phyloP scores from a whole-genome alignment of 2,113 vertebrate genomes.

The Brienomyrus longianalis region DNA sequence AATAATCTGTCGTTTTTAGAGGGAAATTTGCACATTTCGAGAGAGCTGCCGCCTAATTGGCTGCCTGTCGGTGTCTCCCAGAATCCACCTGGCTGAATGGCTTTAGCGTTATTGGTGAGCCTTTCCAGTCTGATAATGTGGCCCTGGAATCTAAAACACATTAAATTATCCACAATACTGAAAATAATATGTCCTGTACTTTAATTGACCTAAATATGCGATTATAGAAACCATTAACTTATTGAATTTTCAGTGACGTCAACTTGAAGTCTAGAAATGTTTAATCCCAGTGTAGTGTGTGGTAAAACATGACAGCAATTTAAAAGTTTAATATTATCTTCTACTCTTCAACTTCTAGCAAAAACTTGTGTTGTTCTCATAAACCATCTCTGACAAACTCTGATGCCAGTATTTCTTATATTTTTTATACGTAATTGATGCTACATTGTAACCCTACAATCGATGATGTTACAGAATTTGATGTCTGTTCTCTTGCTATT shows the following conservation, averaged over 20 bases:
- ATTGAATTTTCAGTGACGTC: background rate
- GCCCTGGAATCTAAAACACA: background rate
- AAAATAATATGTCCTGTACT: background rate
- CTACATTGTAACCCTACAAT: background rate
- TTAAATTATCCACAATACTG: background rate
- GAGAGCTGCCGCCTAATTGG: background rate
- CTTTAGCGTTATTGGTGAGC: background rate
- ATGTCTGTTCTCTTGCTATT: background rate
- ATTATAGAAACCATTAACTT: conserved; percentile 12
- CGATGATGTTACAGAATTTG: background rate
- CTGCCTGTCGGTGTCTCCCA: background rate
- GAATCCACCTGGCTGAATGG: background rate
- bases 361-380: background rate
- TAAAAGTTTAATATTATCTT: background rate
- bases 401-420: background rate
- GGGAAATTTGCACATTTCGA: background rate
- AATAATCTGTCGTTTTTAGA: background rate
- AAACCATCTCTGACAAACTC: background rate
- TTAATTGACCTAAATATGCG: background rate
- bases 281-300: background rate
- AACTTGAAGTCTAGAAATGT: background rate
- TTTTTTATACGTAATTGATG: background rate
- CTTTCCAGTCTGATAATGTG: background rate
- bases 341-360: background rate
- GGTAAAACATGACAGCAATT: background rate